phyloP scores from a whole-genome alignment of 2,888 invertebrate genomes.

The Drosophila limbata region DNA sequence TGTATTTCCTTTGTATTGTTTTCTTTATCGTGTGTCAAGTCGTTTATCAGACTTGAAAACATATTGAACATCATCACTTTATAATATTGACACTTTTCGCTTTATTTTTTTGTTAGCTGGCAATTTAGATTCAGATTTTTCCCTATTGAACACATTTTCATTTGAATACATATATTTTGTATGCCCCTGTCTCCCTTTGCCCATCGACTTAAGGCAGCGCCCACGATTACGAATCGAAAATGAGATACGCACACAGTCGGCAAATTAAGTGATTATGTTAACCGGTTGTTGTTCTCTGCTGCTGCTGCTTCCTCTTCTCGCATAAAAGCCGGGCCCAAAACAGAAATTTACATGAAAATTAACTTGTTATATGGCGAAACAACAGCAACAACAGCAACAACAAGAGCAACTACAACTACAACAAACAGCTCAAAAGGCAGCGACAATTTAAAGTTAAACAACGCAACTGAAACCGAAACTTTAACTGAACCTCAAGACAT shows the following conservation, averaged over 20 bases:
- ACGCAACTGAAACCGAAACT: constrained; percentile 31
- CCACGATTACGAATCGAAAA: constrained; percentile 68
- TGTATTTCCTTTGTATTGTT: constrained; percentile 8
- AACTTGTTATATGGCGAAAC: constrained; percentile 70
- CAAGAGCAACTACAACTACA: constrained; percentile 20
- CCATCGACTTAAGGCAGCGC: constrained; percentile 38
- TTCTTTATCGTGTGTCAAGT: constrained; percentile 51
- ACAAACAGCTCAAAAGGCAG: constrained; percentile 33
- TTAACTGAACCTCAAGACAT: constrained; percentile 22
- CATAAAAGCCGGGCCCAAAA: constrained; percentile 58
- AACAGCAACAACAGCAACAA: constrained; percentile 32
- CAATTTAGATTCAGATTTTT: constrained; percentile 40
- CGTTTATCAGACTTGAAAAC: constrained; percentile 73
- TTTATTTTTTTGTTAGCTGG: background rate
- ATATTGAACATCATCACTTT: constrained; percentile 77
- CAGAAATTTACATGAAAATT: constrained; percentile 79
- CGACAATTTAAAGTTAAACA: constrained; percentile 51
- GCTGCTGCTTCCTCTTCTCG: constrained; percentile 6
- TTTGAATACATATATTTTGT: constrained; percentile 12
- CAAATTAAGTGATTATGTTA: constrained; percentile 81
- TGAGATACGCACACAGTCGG: constrained; percentile 69
- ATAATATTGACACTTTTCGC: constrained; percentile 75
- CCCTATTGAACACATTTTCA: constrained; percentile 10
- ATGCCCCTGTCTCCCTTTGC: background rate
- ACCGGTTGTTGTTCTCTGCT: constrained; percentile 65